These are phyloP conservation scores for Labia minor DNA, from an alignment of 2,888 invertebrate species.

Conservation along the genomic window DNA sequence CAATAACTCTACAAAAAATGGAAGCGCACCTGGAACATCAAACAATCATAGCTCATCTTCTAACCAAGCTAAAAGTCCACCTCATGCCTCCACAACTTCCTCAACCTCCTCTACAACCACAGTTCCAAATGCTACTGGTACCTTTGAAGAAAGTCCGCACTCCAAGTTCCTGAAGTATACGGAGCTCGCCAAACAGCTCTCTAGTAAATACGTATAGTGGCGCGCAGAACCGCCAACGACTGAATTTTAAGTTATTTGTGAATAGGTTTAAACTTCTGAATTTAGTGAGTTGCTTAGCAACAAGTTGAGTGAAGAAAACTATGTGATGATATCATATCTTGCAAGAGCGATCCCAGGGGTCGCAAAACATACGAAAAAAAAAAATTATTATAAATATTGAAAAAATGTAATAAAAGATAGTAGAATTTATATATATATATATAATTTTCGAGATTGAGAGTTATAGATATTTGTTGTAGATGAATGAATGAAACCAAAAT, in stretches of 20 bases:
- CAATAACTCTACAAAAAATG: slow-evolving; percentile 16
- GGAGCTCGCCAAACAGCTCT: slow-evolving; percentile 94
- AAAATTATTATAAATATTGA: slow-evolving; percentile 16
- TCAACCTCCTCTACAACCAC: slow-evolving; percentile 24
- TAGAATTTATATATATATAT: too few species aligned
- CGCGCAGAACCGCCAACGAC: slow-evolving; percentile 16
- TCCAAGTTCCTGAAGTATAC: slow-evolving; percentile 98
- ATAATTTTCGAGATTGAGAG: slow-evolving; percentile 15
- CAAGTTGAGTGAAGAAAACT: slow-evolving; percentile 20
- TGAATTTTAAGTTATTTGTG: slow-evolving; percentile 22
- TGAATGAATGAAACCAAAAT: slow-evolving; percentile 8
- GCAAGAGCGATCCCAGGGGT: slow-evolving; percentile 21
- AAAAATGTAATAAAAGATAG: slow-evolving; percentile 15
- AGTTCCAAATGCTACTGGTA: slow-evolving; percentile 31
- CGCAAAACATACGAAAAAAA: not conserved
- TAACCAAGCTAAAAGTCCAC: not conserved
- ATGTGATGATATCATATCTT: slow-evolving; percentile 27
- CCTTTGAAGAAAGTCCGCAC: slow-evolving; percentile 81
- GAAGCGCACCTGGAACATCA: slow-evolving; percentile 30
- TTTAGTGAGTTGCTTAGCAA: slow-evolving; percentile 22
- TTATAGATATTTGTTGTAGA: not conserved
- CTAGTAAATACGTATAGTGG: slow-evolving; percentile 86
- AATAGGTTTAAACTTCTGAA: slow-evolving; percentile 13
- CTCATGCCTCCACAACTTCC: slow-evolving; percentile 17
- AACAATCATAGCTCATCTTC: slow-evolving; percentile 16